Evolutionary conservation across 2,888 invertebrate genomes (phyloP).

Genomic region (Agapostemon virescens): DNA sequence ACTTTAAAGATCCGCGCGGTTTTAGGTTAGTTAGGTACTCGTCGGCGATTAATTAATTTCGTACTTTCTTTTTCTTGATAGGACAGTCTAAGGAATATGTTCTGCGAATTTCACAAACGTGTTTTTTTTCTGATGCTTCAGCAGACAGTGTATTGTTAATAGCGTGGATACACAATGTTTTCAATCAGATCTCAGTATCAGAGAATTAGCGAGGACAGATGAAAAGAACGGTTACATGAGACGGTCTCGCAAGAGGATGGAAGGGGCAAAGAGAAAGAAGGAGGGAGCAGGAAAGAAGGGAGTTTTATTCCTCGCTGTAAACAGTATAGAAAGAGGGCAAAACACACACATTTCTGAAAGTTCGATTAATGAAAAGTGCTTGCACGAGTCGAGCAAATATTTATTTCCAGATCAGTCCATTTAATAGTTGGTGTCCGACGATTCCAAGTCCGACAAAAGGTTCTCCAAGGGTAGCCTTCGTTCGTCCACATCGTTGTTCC

Average conservation of each 20-base stretch:
- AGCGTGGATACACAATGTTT: conserved; percentile 50
- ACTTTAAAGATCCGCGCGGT: neutral
- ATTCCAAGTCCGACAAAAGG: conserved; percentile 51
- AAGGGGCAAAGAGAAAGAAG: neutral
- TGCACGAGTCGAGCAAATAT: conserved; percentile 32
- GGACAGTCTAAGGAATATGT: conserved; percentile 28
- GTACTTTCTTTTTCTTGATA: neutral
- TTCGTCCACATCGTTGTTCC: conserved; percentile 35
- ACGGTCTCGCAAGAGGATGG: neutral
- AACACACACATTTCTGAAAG: conserved; percentile 36
- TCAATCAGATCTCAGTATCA: conserved; percentile 11
- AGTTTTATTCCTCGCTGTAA: conserved; percentile 32
- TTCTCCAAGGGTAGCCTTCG: conserved; percentile 45
- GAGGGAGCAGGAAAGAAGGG: neutral
- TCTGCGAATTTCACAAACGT: conserved; percentile 36
- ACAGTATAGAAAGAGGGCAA: conserved; percentile 15
- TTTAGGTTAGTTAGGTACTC: too few relatives aligned
- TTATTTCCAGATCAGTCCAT: conserved; percentile 33
- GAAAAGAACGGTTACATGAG: neutral
- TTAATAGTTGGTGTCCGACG: conserved; percentile 58
- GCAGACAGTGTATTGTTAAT: conserved; percentile 48
- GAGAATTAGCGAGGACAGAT: neutral
- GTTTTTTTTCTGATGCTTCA: conserved; percentile 33
- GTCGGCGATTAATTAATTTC: conserved; percentile 12
- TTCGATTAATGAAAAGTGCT: conserved; percentile 45